Percentiles rank a stretch among this genome's conserved stretches.
Evolutionary conservation across 2,797 vertebrate species (phyloP).

Genomic region (Nasua narica): DNA sequence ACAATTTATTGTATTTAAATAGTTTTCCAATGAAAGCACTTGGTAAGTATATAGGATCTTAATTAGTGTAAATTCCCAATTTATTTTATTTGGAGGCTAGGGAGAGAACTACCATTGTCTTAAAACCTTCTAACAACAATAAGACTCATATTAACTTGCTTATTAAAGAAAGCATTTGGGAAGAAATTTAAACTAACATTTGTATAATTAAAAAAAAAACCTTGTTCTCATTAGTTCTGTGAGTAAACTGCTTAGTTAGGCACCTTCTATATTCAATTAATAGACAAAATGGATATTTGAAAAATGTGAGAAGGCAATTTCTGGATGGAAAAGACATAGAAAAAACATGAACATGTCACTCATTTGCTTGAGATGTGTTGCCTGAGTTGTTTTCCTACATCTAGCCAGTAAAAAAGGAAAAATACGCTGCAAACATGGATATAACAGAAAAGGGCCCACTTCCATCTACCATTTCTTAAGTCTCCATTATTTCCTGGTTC

Average conservation of each 20-base stretch:
- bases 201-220: not conserved
- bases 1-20: not conserved
- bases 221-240: not conserved
- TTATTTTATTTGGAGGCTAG: not conserved
- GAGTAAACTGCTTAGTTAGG: not conserved
- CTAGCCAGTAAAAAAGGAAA: not conserved
- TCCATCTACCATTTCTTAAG: not conserved
- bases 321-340: not conserved
- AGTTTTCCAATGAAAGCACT: not conserved
- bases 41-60: not conserved
- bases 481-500: not conserved
- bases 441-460: not conserved
- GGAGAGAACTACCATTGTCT: not conserved
- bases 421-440: not conserved
- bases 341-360: not conserved
- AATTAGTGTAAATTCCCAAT: not conserved
- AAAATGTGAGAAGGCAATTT: not conserved
- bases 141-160: not conserved
- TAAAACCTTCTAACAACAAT: not conserved
- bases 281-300: not conserved
- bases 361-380: not conserved
- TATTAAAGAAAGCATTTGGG: not conserved
- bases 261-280: not conserved
- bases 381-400: not conserved
- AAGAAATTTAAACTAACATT: not conserved